Base-by-base conservation (phyloP, 2,888 invertebrate species). In the Azorinus chamasolen region DNA sequence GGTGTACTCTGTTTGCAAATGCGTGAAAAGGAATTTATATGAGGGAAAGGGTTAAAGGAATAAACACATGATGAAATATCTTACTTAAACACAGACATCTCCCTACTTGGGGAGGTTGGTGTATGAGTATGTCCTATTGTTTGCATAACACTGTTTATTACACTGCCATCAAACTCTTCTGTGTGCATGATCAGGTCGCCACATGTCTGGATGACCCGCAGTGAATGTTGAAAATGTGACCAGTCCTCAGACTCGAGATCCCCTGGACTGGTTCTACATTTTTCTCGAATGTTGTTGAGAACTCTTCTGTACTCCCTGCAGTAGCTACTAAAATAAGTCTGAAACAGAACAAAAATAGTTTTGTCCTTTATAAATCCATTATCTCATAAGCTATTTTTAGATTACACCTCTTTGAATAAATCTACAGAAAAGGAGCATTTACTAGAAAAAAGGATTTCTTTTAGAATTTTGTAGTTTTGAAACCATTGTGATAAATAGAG, bases 301-400 rank as follows among this genome's bases (percentile, higher is more conserved):
- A 95, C 95, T 22, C 95, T 94, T 71, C 94, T 94, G 84, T 95
- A 96, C 87, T 95, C 95, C 75, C 95, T 95, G 37, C 95, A 93
- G 89, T 96, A 96, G 70, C 94, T 95, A 59, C 94, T 94, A 61
- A 96, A 95, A 81, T 95, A 95, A 69, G 93, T 94, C 94, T 94
- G 85, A 12, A 72, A 61, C 59, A 55, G 46, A 27, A 65, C 48
- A 45, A 20, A 50, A 59, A 32, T 12, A 32, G 32, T 32, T 6
- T 10, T 6, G 32, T n/a, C n/a, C n/a, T n/a, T n/a, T n/a, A n/a
- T n/a, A n/a, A n/a, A n/a, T n/a, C n/a, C n/a, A n/a, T n/a, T n/a
- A n/a, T n/a, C n/a, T n/a, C n/a, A n/a, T n/a, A n/a, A n/a, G n/a
- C n/a, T n/a, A n/a, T n/a, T n/a, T n/a, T n/a, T n/a, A n/a, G n/a